These are phyloP conservation scores for Scaptodrosophila lebanonensis DNA, from an alignment of 1,140 invertebrate species.

Conservation along the genomic window DNA sequence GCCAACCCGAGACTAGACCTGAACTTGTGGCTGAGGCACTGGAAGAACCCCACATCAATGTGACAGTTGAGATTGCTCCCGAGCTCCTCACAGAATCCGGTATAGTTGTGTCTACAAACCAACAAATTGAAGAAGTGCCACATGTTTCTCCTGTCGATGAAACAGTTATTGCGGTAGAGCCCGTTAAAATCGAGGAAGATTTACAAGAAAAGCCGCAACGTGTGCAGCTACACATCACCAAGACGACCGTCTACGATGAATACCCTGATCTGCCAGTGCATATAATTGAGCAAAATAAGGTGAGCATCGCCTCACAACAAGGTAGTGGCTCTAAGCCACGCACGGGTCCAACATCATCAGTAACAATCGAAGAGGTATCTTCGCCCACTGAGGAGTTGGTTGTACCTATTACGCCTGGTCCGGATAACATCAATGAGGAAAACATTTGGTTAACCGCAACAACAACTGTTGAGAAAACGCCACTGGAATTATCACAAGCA, in stretches of 20 bases:
- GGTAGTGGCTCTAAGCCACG: constrained; percentile 32
- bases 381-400: constrained; percentile 76
- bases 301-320: constrained; percentile 60
- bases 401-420: constrained; percentile 76
- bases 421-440: constrained; percentile 43
- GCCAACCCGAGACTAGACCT: not conserved
- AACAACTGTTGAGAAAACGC: constrained; percentile 28
- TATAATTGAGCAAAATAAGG: constrained; percentile 66
- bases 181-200: constrained; percentile 2
- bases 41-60: constrained; percentile 56
- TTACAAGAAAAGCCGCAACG: constrained; percentile 31
- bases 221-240: constrained; percentile 69
- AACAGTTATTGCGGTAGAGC: not conserved
- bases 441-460: constrained; percentile 55
- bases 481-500: constrained; percentile 42
- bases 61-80: constrained; percentile 62
- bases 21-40: constrained; percentile 6
- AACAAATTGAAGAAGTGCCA: constrained; percentile 47
- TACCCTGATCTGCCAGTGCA: constrained; percentile 62
- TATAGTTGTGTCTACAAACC: constrained; percentile 57
- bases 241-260: constrained; percentile 67
- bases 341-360: constrained; percentile 61
- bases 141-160: constrained; percentile 30
- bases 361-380: constrained; percentile 78
- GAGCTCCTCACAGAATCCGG: constrained; percentile 46